Percentiles rank a stretch among this genome's conserved stretches.
Evolutionary conservation across 2,113 vertebrate species (phyloP).

Genomic region (Nothocercus julius): DNA sequence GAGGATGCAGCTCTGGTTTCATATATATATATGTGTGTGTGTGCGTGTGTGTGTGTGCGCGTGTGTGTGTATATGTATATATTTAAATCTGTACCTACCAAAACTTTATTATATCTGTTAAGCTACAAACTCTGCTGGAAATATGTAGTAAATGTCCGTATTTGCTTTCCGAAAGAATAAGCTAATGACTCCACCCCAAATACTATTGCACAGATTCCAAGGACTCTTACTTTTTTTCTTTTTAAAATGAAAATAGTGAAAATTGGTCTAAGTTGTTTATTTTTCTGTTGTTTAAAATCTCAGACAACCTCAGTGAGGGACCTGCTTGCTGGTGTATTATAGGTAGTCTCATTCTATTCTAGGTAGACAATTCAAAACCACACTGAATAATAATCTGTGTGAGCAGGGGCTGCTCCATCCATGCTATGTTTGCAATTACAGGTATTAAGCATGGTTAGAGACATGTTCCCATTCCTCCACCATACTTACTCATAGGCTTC

Average conservation of each 20-base stretch:
- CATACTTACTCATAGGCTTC: conserved; percentile 17
- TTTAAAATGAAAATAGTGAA: not conserved
- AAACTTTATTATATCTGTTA: not conserved
- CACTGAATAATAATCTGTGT: not conserved
- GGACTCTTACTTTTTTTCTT: not conserved
- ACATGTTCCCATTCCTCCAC: conserved; percentile 19
- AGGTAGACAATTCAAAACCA: not conserved
- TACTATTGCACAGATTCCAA: not conserved
- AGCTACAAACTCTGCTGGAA: not conserved
- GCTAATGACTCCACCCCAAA: not conserved
- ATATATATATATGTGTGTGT: too few relatives aligned
- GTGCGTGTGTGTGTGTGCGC: too few relatives aligned
- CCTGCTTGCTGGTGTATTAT: not conserved
- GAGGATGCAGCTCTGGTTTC: not conserved
- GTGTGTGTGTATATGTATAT: too few relatives aligned
- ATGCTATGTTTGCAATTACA: not conserved
- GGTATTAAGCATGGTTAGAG: conserved; percentile 16
- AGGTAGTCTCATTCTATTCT: not conserved
- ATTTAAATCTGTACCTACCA: not conserved
- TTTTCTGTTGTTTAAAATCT: not conserved
- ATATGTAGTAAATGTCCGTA: not conserved
- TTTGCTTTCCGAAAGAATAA: not conserved
- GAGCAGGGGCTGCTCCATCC: conserved; percentile 8
- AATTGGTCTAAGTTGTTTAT: not conserved
- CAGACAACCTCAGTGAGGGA: not conserved